Base-by-base conservation (phyloP, 1,140 invertebrate species). In the Drosophila athabasca region DNA sequence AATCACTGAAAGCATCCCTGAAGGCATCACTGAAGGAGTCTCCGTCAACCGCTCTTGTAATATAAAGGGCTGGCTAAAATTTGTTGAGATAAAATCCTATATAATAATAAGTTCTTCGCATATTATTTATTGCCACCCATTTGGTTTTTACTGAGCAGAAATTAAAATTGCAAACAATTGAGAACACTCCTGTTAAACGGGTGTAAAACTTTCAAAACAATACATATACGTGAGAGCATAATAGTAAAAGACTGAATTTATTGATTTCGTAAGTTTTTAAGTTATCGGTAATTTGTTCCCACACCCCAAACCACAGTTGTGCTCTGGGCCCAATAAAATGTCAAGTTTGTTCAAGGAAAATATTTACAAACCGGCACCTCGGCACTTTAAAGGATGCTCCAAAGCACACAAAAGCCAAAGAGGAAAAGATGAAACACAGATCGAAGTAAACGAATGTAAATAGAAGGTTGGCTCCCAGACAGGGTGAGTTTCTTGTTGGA, bases 401-500 rank as follows among this genome's bases (percentile, higher is more conserved):
- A 71, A 54, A 58, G 55, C 22, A 44, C 22, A 39, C 44, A 65
- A 24, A 46, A 53, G 9, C 51, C 41, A 45, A 52, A 67, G 57
- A 46, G 31, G 31, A 60, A 60, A 64, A 77, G 44, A 64, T 46
- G 46, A 74, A 84, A 69, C 60, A 66, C 78, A 87, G 75, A 78
- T 85, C 77, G 82, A 87, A 85, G 61, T 75, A 31, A 85, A 74
- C 55, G 41, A 70, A 74, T 62, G 62, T 53, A 85, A 85, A 85
- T 75, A 85, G 22, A 61, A 54, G 52, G 76, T 50, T 79, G 48
- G 29, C 39, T 50, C 24, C 29, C 51, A 51, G 64, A 24, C 55
- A 53, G 61, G 57, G 64, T 54, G 39, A 59, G 75, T 78, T 74
- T 74, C 31, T 68, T 44, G 24, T 45, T 69, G 51, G 45, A 64